Evolutionary conservation across 1,140 invertebrate genomes (phyloP).

Genomic region (Orchesella cincta): DNA sequence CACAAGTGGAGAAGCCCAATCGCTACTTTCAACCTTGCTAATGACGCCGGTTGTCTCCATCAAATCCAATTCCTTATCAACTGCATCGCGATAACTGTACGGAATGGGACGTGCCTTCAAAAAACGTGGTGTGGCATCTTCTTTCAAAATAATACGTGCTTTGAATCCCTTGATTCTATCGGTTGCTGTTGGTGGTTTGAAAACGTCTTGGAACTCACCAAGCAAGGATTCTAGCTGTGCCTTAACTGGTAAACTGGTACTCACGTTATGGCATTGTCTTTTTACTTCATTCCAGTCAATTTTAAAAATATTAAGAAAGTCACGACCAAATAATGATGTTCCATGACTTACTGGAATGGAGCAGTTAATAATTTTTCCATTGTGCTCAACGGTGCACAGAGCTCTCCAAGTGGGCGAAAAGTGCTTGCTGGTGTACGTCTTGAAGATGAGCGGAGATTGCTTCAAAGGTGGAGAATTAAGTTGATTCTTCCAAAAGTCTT

Average conservation of each 20-base stretch:
- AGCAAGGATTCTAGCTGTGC: neutral
- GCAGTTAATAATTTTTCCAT: neutral
- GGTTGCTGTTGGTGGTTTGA: slow-evolving; percentile 1
- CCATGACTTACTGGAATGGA: neutral
- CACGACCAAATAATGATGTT: neutral
- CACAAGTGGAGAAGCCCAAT: slow-evolving; percentile 39
- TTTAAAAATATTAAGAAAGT: neutral
- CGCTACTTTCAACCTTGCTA: slow-evolving; percentile 51
- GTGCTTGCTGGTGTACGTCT: neutral
- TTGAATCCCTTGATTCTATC: slow-evolving; percentile 10
- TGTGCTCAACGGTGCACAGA: neutral
- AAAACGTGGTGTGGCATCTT: slow-evolving; percentile 17
- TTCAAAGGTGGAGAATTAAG: neutral
- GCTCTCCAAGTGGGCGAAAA: neutral
- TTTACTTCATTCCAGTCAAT: neutral
- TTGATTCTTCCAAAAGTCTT: neutral
- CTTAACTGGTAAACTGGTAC: neutral
- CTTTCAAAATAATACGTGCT: slow-evolving; percentile 29
- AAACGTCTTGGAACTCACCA: slow-evolving; percentile 34
- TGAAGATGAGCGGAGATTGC: neutral
- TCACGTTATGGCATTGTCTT: neutral
- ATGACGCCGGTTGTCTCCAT: slow-evolving; percentile 51
- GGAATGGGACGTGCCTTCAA: slow-evolving; percentile 38
- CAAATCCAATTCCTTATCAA: slow-evolving; percentile 43
- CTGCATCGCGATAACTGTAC: neutral